phyloP scores from a whole-genome alignment of 2,888 invertebrate species.

The Conus canariensis region DNA sequence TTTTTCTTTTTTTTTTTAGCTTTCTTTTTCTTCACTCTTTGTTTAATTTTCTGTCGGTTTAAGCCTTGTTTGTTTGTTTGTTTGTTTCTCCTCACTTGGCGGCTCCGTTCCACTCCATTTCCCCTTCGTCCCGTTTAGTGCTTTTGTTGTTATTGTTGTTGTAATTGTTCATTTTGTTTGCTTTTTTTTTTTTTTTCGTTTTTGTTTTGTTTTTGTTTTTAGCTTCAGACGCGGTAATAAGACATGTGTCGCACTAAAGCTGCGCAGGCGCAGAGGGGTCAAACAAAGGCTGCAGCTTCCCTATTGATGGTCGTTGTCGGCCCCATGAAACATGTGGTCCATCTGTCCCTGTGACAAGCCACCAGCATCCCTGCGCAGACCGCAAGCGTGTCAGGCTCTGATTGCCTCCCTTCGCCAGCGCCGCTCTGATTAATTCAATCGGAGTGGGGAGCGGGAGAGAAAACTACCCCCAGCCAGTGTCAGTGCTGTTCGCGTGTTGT shows the following conservation, averaged over 20 bases:
- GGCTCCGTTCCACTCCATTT: too few relatives aligned
- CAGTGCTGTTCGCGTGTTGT: not conserved
- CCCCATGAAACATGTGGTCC: not conserved
- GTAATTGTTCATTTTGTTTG: not conserved
- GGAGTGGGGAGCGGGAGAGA: not conserved
- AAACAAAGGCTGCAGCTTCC: not conserved
- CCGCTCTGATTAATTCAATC: constrained; percentile 7
- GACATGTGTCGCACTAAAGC: not conserved
- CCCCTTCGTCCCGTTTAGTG: not conserved
- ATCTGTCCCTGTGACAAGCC: constrained; percentile 8
- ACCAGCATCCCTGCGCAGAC: not conserved
- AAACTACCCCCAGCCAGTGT: not conserved
- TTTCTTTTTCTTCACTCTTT: not conserved
- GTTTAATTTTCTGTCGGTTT: not conserved
- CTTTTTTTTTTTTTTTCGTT: not conserved
- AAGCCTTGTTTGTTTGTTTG: not conserved
- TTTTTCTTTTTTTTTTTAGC: not conserved
- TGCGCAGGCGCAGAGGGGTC: not conserved
- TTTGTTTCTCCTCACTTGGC: not conserved
- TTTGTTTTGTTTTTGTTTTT: not conserved
- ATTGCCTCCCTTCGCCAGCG: not conserved
- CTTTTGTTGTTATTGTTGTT: not conserved
- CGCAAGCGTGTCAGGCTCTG: not conserved
- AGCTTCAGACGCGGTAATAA: not conserved
- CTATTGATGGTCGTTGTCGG: constrained; percentile 2